Conservation (phyloP, 1,140 invertebrate species). For the Formica exsecta region DNA sequence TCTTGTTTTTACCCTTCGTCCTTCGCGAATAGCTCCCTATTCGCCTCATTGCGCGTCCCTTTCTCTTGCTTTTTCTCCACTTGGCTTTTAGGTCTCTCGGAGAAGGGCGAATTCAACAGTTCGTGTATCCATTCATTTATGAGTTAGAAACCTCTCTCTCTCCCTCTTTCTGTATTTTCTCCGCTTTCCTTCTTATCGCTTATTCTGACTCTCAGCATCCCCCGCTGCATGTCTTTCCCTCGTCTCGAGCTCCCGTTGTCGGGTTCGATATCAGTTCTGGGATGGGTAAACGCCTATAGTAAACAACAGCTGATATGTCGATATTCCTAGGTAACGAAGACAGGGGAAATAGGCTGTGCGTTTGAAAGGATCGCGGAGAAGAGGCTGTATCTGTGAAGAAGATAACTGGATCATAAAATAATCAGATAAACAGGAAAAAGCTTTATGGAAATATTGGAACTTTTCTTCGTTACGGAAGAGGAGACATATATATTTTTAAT, state of each 20-base stretch:
- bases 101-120: background rate
- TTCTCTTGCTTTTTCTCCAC: background rate
- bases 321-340: slow-evolving; percentile 54
- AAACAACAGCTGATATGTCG: slow-evolving; percentile 58
- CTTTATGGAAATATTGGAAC: slow-evolving; percentile 17
- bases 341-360: slow-evolving; percentile 51
- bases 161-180: background rate
- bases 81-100: background rate
- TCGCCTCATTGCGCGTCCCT: background rate
- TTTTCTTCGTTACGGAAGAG: background rate
- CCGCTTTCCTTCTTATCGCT: background rate
- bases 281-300: slow-evolving; percentile 48
- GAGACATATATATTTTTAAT: background rate
- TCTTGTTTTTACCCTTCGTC: background rate
- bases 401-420: slow-evolving; percentile 28
- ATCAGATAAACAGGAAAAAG: background rate
- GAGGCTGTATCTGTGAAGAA: slow-evolving; percentile 26
- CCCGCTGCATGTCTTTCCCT: background rate
- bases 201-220: slow-evolving; percentile 6
- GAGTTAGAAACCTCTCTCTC: background rate
- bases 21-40: background rate
- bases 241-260: slow-evolving; percentile 2
- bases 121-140: background rate
- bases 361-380: slow-evolving; percentile 39
- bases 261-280: slow-evolving; percentile 40